Evolutionary conservation across 2,797 vertebrate genomes (phyloP).

Genomic region (Myotis findleyi): DNA sequence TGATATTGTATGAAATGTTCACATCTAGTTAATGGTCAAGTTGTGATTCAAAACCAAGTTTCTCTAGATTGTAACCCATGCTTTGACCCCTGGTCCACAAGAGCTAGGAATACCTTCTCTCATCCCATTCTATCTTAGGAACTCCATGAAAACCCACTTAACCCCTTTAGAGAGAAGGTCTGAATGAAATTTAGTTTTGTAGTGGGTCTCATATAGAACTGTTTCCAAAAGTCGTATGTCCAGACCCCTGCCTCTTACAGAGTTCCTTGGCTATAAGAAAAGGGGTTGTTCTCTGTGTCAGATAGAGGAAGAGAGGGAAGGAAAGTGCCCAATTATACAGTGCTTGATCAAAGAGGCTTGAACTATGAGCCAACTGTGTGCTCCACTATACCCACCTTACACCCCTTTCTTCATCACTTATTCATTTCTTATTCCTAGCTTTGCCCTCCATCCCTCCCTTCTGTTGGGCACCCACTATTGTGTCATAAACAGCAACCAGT

Average conservation of each 20-base stretch:
- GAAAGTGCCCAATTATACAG: not conserved
- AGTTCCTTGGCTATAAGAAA: not conserved
- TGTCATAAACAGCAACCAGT: not conserved
- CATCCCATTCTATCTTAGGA: not conserved
- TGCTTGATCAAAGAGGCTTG: not conserved
- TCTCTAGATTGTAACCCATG: not conserved
- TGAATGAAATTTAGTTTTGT: not conserved
- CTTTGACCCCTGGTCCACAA: not conserved
- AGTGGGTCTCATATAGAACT: not conserved
- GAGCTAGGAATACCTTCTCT: not conserved
- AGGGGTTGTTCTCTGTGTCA: not conserved
- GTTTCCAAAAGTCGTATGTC: not conserved
- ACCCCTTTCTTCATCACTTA: not conserved
- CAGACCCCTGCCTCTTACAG: not conserved
- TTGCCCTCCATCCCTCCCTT: not conserved
- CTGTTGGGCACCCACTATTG: not conserved
- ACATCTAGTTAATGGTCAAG: conserved; percentile 1
- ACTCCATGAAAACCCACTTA: not conserved
- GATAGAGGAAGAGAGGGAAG: not conserved
- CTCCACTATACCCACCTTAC: too few species aligned
- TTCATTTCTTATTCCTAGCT: not conserved
- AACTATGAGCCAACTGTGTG: accelerated
- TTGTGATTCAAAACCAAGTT: not conserved
- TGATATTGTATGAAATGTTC: not conserved
- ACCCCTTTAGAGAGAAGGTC: not conserved